Conservation (phyloP, 2,888 invertebrate genomes). For the Dione juno region DNA sequence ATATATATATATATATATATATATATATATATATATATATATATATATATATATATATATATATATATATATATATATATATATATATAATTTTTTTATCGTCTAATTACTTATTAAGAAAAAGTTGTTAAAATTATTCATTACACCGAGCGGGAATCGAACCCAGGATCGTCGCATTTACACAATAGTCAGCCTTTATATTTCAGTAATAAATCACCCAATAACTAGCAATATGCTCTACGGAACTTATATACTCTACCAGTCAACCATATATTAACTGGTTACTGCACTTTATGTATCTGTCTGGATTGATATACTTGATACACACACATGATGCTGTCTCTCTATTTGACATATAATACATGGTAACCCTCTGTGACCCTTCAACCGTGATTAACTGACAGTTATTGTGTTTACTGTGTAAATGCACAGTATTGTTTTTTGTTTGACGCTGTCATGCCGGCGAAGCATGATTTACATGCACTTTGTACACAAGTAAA, state of each 20-base stretch:
- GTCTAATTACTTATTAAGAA: too few species aligned
- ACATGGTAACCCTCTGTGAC: neutral
- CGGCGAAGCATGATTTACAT: neutral
- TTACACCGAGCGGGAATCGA: too few species aligned
- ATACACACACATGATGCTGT: conserved; percentile 8
- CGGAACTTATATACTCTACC: neutral
- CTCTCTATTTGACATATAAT: neutral
- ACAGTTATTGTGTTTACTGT: conserved; percentile 1
- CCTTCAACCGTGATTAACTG: conserved; percentile 4
- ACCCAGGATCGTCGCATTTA: neutral
- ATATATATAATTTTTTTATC: too few species aligned
- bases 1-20: too few species aligned
- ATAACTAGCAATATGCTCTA: neutral
- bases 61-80: too few species aligned
- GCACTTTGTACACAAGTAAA: neutral
- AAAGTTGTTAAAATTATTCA: too few species aligned
- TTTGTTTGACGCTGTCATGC: conserved; percentile 3
- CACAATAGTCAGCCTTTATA: neutral
- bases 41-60: too few species aligned
- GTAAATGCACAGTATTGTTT: neutral
- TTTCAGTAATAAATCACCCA: neutral
- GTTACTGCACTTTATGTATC: neutral
- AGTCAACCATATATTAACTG: conserved; percentile 8
- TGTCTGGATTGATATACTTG: neutral
- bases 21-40: too few species aligned